A percentile compares a stretch with the other conserved stretches of the same genome.
Conservation (phyloP, 2,888 invertebrate species). For the Frankliniella fusca region DNA sequence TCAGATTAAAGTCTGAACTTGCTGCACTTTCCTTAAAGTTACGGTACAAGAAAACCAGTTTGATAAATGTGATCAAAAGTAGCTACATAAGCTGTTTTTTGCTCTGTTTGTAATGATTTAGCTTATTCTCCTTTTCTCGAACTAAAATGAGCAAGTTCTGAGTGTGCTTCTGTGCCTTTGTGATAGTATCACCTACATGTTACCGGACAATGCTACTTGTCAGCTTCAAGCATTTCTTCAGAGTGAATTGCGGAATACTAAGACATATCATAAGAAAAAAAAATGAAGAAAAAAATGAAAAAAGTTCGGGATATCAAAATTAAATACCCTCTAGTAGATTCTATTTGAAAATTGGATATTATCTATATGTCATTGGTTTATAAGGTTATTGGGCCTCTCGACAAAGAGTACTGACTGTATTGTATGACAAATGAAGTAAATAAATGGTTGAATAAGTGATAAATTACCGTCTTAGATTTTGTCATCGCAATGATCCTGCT, state of each 20-base stretch:
- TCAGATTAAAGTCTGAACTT: neutral
- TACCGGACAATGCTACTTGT: neutral
- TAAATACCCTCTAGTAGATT: neutral
- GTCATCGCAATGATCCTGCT: neutral
- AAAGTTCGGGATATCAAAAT: neutral
- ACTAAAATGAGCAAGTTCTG: neutral
- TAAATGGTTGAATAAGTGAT: neutral
- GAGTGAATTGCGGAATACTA: neutral
- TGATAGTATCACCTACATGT: constrained; percentile 2
- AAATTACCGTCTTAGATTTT: neutral
- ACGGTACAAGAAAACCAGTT: neutral
- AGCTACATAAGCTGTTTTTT: neutral
- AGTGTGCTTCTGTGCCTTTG: constrained; percentile 1
- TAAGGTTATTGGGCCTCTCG: neutral
- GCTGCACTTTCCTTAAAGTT: neutral
- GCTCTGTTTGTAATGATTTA: neutral
- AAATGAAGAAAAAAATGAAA: neutral
- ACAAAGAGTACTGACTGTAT: neutral
- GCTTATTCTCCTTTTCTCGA: neutral
- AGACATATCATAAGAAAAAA: constrained; percentile 17
- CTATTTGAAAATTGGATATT: neutral
- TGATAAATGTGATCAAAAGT: neutral
- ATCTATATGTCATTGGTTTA: neutral
- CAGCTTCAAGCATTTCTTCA: neutral
- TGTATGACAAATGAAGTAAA: neutral